These are phyloP conservation scores for Cistogaster globosa DNA, from an alignment of 2,888 invertebrate species.

Conservation along the genomic window DNA sequence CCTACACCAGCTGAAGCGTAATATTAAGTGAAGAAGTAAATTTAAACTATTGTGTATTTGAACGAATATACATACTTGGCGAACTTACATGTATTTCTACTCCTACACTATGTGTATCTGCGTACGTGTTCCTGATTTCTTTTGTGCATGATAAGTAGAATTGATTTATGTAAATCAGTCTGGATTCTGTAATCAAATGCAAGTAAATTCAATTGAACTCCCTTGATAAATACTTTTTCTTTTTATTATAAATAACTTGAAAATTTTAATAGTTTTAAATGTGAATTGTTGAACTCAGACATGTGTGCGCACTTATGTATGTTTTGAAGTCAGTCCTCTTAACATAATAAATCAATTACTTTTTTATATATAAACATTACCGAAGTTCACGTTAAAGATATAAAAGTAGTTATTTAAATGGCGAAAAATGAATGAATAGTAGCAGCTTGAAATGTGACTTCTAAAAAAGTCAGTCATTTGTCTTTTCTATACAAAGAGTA, in stretches of 20 bases:
- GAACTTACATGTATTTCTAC: not conserved
- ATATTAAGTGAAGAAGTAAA: conserved; percentile 5
- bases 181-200: conserved; percentile 24
- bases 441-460: too few relatives aligned
- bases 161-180: conserved; percentile 33
- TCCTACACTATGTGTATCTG: not conserved
- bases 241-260: not conserved
- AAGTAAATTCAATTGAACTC: conserved; percentile 27
- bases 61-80: not conserved
- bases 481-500: too few relatives aligned
- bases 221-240: not conserved
- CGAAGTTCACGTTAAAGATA: too few relatives aligned
- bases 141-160: not conserved
- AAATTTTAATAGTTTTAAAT: not conserved
- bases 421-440: too few relatives aligned
- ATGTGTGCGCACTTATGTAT: not conserved
- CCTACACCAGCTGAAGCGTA: not conserved
- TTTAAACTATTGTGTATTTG: conserved; percentile 1
- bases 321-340: conserved; percentile 2
- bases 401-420: too few relatives aligned
- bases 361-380: too few relatives aligned
- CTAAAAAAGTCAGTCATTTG: too few relatives aligned
- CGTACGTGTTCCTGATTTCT: not conserved
- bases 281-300: not conserved
- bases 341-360: not conserved